These are phyloP conservation scores for Oophaga sylvatica DNA, from an alignment of 2,797 vertebrate genomes.

Conservation along the genomic window DNA sequence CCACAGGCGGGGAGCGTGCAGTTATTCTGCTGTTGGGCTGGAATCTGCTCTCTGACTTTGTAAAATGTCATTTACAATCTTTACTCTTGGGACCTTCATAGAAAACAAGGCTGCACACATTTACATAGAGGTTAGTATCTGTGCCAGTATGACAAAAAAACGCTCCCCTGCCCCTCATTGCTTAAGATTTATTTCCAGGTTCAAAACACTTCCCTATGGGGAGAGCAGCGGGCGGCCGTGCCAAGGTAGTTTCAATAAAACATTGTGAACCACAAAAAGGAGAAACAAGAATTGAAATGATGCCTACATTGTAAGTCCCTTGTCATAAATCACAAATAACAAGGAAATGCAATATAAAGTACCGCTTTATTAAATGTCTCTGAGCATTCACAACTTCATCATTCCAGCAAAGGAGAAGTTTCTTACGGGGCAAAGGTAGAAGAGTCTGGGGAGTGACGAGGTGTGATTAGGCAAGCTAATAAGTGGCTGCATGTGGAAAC, in stretches of 20 bases:
- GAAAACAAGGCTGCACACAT: conserved; percentile 58
- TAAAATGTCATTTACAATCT: conserved; percentile 67
- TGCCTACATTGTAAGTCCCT: conserved; percentile 56
- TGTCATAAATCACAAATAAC: conserved; percentile 66
- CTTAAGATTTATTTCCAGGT: conserved; percentile 60
- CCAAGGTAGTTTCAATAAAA: conserved; percentile 63
- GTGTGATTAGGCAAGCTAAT: conserved; percentile 47
- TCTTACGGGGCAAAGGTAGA: conserved; percentile 52
- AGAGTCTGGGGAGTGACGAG: neutral
- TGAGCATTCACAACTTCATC: conserved; percentile 65
- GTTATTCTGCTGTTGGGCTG: conserved; percentile 63
- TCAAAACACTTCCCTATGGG: conserved; percentile 63
- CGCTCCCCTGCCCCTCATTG: conserved; percentile 41
- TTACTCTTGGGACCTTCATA: conserved; percentile 46
- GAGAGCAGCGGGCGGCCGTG: conserved; percentile 49
- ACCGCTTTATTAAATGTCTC: conserved; percentile 64
- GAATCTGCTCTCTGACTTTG: conserved; percentile 65
- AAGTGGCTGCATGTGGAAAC: neutral
- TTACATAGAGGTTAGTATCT: conserved; percentile 62
- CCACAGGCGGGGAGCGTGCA: conserved; percentile 35
- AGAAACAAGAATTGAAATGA: conserved; percentile 61
- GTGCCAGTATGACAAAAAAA: conserved; percentile 45
- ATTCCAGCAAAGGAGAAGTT: conserved; percentile 56
- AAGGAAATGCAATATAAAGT: conserved; percentile 65
- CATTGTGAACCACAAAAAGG: conserved; percentile 60